phyloP scores from a whole-genome alignment of 2,113 vertebrate genomes.

The Bufo bufo region DNA sequence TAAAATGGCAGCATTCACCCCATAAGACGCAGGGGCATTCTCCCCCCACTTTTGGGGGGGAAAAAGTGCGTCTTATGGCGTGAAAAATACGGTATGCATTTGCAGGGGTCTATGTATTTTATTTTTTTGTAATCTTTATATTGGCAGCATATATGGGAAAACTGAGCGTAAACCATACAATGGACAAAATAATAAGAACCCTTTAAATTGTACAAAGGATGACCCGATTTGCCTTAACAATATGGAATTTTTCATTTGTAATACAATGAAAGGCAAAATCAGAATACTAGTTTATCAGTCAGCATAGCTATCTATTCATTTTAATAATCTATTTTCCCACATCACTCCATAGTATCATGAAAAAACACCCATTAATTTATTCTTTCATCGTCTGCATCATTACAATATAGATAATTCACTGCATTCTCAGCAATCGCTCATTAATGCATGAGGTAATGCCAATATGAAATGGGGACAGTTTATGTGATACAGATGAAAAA shows the following conservation, averaged over 20 bases:
- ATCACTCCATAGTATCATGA: background rate
- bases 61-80: too few species aligned
- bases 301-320: background rate
- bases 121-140: too few species aligned
- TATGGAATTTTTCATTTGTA: background rate
- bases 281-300: background rate
- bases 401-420: background rate
- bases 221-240: background rate
- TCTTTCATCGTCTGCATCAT: background rate
- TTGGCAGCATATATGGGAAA: too few species aligned
- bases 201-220: background rate
- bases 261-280: background rate
- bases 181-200: background rate
- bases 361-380: background rate
- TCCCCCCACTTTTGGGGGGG: too few species aligned
- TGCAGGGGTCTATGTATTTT: background rate
- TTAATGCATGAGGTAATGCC: background rate
- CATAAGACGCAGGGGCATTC: too few species aligned
- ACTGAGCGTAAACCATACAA: too few species aligned
- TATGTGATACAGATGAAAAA: background rate
- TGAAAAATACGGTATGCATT: too few species aligned
- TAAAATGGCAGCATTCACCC: too few species aligned
- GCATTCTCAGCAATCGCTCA: background rate
- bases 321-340: background rate
- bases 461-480: background rate